Base-by-base conservation (phyloP, 2,113 vertebrate species). In the Paracanthobrama guichenoti region DNA sequence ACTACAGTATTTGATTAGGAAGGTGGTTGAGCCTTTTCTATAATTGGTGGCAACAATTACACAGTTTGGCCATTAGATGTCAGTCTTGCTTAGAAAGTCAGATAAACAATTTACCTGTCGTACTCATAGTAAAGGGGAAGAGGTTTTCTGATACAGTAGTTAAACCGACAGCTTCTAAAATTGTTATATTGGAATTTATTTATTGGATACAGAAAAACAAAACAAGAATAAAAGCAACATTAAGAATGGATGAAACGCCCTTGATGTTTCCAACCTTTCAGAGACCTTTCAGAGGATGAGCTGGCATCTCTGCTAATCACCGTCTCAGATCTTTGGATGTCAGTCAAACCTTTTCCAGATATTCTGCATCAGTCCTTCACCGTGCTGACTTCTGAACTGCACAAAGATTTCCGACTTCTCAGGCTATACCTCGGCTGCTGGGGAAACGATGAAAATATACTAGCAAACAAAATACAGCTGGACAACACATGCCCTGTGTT, bases 401-500 rank as follows among this genome's bases (percentile, higher is more conserved):
- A 62, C 62, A 89, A 55, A 46, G 91, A 89, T 78, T 79, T 85
- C n/a, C 93, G 80, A 84, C 84, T 94, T 84, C 93, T 90, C 86
- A 95, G 90, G 81, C 90, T 90, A 87, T 94, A 94, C 16, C 92
- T 91, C 20, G 88, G 88, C 93, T 92, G 90, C 26, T 42, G 60
- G 22, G 48, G 22, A 16, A 60, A 67, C 60, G 62, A 80, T 75
- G 12, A 59, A 81, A 75, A 28, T 7, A 5, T 0, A 48, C 82
- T 28, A 83, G 59, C 48, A 71, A 35, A 81, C 4, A 71, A 48
- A 81, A 55, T 39, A 81, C 26, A 55, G 26, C 28, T 42, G 64
- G 78, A 31, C 2, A 39, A 46, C 22, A 64, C 55, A 64, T 48
- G 10, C 20, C 16, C 28, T 18, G 46, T 9, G 1, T 53, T 74